Evolutionary conservation across 2,113 vertebrate genomes (phyloP).

Genomic region (Carassius auratus): DNA sequence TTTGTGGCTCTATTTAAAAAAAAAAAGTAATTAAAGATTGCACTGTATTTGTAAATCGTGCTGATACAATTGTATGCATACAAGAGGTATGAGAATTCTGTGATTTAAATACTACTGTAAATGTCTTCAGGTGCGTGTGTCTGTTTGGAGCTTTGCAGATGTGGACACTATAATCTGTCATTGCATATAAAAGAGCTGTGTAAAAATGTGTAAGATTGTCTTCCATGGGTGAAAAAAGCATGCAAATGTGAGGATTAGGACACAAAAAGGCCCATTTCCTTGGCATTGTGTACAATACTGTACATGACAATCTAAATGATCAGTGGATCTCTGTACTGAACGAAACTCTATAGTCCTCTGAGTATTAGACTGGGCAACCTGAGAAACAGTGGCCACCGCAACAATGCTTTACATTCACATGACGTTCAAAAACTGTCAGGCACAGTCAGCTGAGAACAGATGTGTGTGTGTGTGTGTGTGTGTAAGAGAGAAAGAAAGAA

Average conservation of each 20-base stretch:
- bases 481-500: neutral
- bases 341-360: conserved; percentile 36
- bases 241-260: neutral
- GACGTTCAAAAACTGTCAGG: neutral
- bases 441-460: conserved; percentile 16
- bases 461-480: neutral
- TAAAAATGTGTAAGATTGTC: neutral
- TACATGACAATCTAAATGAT: conserved; percentile 16
- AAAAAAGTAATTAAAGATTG: no score
- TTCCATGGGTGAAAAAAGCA: neutral
- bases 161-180: no score
- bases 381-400: conserved; percentile 39
- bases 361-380: conserved; percentile 29
- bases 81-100: no score
- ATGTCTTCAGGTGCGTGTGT: no score
- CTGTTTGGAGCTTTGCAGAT: no score
- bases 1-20: no score
- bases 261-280: neutral
- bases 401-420: conserved; percentile 34
- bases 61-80: no score
- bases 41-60: no score
- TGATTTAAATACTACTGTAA: no score
- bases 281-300: neutral
- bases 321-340: conserved; percentile 10
- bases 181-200: neutral